Evolutionary conservation across 2,888 invertebrate species (phyloP).

Genomic region (Glyphotaelius pellucidus): DNA sequence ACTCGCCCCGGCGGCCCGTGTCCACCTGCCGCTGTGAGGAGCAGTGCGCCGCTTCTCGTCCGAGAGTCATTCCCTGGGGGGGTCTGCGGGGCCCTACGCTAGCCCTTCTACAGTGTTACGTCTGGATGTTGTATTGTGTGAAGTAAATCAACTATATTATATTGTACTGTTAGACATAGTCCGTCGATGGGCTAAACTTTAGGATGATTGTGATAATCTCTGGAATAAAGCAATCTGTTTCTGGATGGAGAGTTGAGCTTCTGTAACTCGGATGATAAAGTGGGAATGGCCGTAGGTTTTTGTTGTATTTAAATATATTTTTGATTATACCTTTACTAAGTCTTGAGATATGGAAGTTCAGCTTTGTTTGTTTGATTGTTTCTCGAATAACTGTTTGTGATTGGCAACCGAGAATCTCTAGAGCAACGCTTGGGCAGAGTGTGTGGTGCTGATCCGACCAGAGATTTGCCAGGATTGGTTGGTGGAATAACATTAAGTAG

Average conservation of each 20-base stretch:
- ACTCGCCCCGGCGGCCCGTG: neutral
- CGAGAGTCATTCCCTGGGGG: slow-evolving; percentile 58
- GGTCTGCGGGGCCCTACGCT: slow-evolving; percentile 56
- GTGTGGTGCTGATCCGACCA: slow-evolving; percentile 14
- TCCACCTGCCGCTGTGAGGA: slow-evolving; percentile 7
- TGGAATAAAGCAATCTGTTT: slow-evolving; percentile 43
- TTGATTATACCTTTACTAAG: slow-evolving; percentile 30
- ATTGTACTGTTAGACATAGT: slow-evolving; percentile 52
- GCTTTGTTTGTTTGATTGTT: slow-evolving; percentile 32
- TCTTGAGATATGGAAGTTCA: slow-evolving; percentile 47
- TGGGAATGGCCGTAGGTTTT: neutral
- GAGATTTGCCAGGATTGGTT: slow-evolving; percentile 30
- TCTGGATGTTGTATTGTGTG: slow-evolving; percentile 51
- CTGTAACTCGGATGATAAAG: slow-evolving; percentile 45
- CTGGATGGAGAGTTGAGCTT: slow-evolving; percentile 46
- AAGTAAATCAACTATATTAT: slow-evolving; percentile 45
- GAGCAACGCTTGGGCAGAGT: neutral
- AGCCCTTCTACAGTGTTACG: slow-evolving; percentile 49
- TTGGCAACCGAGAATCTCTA: neutral
- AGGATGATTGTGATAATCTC: slow-evolving; percentile 50
- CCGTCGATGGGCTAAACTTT: slow-evolving; percentile 16
- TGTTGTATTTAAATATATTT: neutral
- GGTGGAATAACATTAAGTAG: slow-evolving; percentile 32
- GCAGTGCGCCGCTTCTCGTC: slow-evolving; percentile 29
- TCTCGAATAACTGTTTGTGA: too few species aligned